Evolutionary conservation across 2,113 vertebrate genomes (phyloP).

Genomic region (Stercorarius parasiticus): DNA sequence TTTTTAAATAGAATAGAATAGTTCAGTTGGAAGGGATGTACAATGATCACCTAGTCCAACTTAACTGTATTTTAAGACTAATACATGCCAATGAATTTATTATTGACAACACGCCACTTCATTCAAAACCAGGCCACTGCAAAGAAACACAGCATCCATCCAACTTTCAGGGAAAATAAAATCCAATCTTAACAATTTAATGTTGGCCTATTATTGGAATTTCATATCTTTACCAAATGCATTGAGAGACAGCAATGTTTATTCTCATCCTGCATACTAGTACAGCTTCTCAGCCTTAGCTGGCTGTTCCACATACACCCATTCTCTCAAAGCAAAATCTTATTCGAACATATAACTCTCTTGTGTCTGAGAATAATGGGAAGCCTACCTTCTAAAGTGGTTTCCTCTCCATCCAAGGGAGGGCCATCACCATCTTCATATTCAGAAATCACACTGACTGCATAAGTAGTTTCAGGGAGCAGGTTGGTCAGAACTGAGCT

Average conservation of each 20-base stretch:
- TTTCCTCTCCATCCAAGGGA: constrained; percentile 83
- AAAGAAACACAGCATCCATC: background rate
- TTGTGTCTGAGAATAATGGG: background rate
- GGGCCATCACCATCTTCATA: constrained; percentile 89
- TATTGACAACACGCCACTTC: background rate
- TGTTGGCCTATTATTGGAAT: background rate
- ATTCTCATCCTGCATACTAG: background rate
- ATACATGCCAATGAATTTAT: background rate
- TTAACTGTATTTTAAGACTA: background rate
- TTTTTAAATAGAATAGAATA: background rate
- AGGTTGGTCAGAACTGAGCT: constrained; percentile 83
- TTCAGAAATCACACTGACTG: constrained; percentile 86
- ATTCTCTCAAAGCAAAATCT: background rate
- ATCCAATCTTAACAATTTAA: background rate
- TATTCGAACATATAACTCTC: background rate
- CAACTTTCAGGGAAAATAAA: background rate
- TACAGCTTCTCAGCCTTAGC: background rate
- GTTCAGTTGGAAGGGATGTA: background rate
- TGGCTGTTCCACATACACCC: background rate
- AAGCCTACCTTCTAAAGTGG: constrained; percentile 85
- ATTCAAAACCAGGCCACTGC: background rate
- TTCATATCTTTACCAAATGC: background rate
- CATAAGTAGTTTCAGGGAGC: constrained; percentile 86
- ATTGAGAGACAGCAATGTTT: background rate
- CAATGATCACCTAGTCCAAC: background rate